Conservation (phyloP, 2,113 vertebrate species). For the Varanus salvator region DNA sequence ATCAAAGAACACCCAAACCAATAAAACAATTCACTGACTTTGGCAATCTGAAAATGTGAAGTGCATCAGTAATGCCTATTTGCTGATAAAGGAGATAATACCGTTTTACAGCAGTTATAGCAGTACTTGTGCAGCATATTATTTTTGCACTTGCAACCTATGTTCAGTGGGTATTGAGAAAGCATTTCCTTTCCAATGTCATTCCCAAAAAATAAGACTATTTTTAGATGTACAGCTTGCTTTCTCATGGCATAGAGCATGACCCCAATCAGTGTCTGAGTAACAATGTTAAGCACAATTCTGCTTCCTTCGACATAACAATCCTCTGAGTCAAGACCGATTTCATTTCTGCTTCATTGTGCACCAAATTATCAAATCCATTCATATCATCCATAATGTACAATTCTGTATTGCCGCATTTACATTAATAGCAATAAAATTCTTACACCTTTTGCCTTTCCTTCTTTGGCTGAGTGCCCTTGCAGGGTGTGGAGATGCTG, state of each 20-base stretch:
- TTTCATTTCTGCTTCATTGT: conserved; percentile 22
- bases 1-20: neutral
- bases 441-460: neutral
- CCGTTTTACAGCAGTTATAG: too few species aligned
- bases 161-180: neutral
- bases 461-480: neutral
- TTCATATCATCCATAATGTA: neutral
- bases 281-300: conserved; percentile 25
- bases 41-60: neutral
- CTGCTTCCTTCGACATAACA: conserved; percentile 6
- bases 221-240: conserved; percentile 20
- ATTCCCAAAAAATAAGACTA: conserved; percentile 31
- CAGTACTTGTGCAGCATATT: neutral
- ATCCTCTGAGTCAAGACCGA: conserved; percentile 16
- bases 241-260: conserved; percentile 1
- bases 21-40: neutral
- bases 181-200: neutral
- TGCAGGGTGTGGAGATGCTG: neutral
- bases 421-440: neutral
- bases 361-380: conserved; percentile 18
- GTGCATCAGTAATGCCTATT: neutral
- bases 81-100: neutral
- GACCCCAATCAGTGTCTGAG: neutral
- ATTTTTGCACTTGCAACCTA: too few species aligned
- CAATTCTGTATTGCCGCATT: conserved; percentile 8